Evolutionary conservation across 1,140 invertebrate species (phyloP), one percentile per base, ranked within the genome.

Genomic region (Zophobas atratus): DNA sequence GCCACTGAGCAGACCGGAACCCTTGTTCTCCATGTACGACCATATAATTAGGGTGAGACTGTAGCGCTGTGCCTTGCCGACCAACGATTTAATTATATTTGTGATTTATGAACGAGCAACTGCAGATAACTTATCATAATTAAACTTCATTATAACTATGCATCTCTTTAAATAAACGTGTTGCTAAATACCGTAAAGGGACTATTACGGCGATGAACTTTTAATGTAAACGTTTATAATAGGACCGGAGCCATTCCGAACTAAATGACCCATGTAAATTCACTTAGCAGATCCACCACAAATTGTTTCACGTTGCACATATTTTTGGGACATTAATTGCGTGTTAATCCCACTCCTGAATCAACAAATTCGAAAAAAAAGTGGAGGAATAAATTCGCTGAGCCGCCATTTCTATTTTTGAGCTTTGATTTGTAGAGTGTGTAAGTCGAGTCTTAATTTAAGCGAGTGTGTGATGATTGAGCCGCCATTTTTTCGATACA

Each of bases 41-140:
- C 78, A 77, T 81, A 81, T 80, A 79, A 81, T 81, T 77, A 81
- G 80, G 80, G 80, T 81, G 80, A 77, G 75, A 75, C 75, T 76
- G 46, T 71, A 75, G 60, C 72, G 75, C 75, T 70, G 43, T 67
- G 70, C 75, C 76, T 75, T 73, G 67, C 57, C 51, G 71, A 75
- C 75, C 79, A 79, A 77, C 78, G 74, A 83, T 83, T 83, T 82
- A 83, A 83, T 83, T 82, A 83, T 80, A 80, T 70, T 75, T 57
- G 79, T 83, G 82, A 83, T 83, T 83, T 83, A 83, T 81, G 76
- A 63, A 53, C 70, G 70, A 72, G 60, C 72, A 80, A 80, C 70
- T 80, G 79, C 57, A 79, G 78, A 82, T 82, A 80, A 77, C 60
- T 80, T 77, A 80, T 80, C 79, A 80, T 77, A 80, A 77, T 80